Base-by-base conservation (phyloP, 2,888 invertebrate genomes). In the Drosophila kuntzei region DNA sequence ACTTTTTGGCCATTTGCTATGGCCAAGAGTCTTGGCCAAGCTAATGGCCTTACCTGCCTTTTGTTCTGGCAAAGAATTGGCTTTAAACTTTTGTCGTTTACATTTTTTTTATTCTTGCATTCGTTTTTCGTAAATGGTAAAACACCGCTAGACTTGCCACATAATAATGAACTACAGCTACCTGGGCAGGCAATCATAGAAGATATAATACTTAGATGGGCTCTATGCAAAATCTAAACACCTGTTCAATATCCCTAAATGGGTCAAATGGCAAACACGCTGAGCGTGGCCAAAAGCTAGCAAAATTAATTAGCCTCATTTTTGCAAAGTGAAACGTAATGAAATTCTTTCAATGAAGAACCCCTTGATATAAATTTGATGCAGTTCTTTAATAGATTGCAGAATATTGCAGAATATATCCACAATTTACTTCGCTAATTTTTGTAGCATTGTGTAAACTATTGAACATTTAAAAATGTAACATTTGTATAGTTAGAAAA, bases 41-140 rank as follows among this genome's bases (percentile, higher is more conserved):
- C 55, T 55, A 62, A 62, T 62, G 54, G 62, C 53, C 47, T 86
- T 73, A 55, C 22, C 64, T 67, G 61, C 53, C 78, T 83, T 83
- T 86, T 83, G 83, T 86, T 83, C 86, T 71, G 63, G 55, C 62
- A 53, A 58, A 73, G 69, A 70, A 69, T 76, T 73, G 59, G 39
- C 73, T 63, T 44, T 63, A 47, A 51, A 36, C 49, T 58, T 51
- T 54, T 54, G 41, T 37, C 58, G 39, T 50, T 29, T 27, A 46
- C 14, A n/a, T 27, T 25, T 29, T 29, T 16, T 16, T 16, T 34
- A n/a, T 25, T 25, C 29, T 37, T 18, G 27, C 18, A 29, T 20
- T 43, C 20, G 46, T 32, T 55, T 50, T 63, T 70, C 18, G 54
- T 58, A 57, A 64, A 25, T 51, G 58, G 43, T 12, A 43, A 68